phyloP scores from a whole-genome alignment of 2,888 invertebrate genomes.

The Pardosa pseudoannulata region DNA sequence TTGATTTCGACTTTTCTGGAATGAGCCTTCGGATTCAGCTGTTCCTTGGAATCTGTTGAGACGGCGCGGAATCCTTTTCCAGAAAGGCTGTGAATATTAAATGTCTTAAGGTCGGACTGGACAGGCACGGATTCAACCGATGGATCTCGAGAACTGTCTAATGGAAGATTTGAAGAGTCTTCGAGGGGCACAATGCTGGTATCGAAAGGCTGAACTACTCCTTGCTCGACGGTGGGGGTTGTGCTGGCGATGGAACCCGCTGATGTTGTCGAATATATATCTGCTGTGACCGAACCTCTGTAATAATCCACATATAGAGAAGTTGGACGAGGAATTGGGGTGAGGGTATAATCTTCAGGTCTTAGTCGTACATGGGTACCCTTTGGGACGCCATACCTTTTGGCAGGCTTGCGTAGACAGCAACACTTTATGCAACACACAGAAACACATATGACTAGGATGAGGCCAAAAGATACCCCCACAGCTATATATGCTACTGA shows the following conservation, averaged over 20 bases:
- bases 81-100: conserved; percentile 44
- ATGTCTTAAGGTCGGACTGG: conserved; percentile 58
- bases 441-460: conserved; percentile 67
- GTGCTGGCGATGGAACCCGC: conserved; percentile 68
- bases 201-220: conserved; percentile 73
- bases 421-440: conserved; percentile 73
- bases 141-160: conserved; percentile 48
- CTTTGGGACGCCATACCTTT: conserved; percentile 44
- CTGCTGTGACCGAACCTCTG: conserved; percentile 53
- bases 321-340: conserved; percentile 73
- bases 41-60: conserved; percentile 57
- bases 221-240: conserved; percentile 56
- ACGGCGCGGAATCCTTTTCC: conserved; percentile 33
- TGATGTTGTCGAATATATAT: conserved; percentile 69
- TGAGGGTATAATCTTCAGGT: conserved; percentile 74
- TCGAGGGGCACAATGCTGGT: conserved; percentile 74
- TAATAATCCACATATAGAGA: conserved; percentile 73
- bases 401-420: conserved; percentile 47
- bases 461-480: conserved; percentile 71
- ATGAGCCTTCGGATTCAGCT: conserved; percentile 39
- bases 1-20: conserved; percentile 19
- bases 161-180: conserved; percentile 57
- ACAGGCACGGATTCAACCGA: conserved; percentile 56
- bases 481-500: conserved; percentile 72
- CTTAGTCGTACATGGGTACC: conserved; percentile 64